Evolutionary conservation across 2,888 invertebrate species (phyloP), one percentile per base, ranked within the genome.

Genomic region (Idaea dimidiata): DNA sequence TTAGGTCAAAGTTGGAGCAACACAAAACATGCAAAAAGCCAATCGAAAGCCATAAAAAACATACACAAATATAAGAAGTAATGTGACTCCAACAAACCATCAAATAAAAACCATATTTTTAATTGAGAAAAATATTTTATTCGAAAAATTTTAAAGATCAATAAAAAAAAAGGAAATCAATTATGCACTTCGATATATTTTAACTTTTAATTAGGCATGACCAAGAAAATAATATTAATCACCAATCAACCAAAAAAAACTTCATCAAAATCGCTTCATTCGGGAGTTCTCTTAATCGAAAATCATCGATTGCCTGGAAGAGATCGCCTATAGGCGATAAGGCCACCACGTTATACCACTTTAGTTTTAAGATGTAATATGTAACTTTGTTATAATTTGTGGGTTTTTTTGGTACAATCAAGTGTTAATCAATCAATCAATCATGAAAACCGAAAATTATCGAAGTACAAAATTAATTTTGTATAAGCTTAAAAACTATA

Each of bases 81-180:
- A 80, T 77, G 79, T 80, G 82, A 79, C 82, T 80, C 81, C 79
- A 81, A 81, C 78, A 68, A 59, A 61, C 64, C 65, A 67, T 66
- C 56, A 55, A 60, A 53, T 61, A 71, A 74, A 78, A 75, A 76
- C 78, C 78, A 76, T 24, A 24, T 74, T 69, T 70, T 72, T 70
- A 57, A 65, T 70, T 55, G 62, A n/a, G n/a, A n/a, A 64, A 73
- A 70, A 65, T 59, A 69, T 56, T 73, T 72, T 74, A 75, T 75
- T 75, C 59, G 63, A 66, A 54, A 55, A 62, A 32, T 59, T 33
- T 31, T 33, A 61, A 59, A 57, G 54, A 53, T 32, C 24, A 54
- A 57, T 58, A 43, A 53, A 59, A 57, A 14, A 14, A 14, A 43
- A 43, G 10, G 10, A 43, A 43, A 14, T 43, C 10, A 32, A 43